Evolutionary conservation across 2,797 vertebrate species (phyloP).

Genomic region (Hirundo rustica): DNA sequence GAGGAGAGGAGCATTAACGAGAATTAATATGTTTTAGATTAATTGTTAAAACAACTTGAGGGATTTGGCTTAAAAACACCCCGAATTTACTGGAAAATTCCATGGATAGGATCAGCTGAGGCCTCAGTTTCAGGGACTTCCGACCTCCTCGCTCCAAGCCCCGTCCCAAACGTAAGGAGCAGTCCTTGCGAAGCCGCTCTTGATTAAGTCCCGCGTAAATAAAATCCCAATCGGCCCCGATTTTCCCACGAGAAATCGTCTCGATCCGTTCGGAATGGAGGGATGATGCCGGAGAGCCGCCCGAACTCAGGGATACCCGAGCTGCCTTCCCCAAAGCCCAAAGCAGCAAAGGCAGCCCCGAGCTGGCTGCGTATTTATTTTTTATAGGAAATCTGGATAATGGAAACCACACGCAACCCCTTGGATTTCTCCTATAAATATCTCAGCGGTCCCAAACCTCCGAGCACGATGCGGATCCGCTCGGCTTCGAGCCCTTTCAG

Average conservation of each 20-base stretch:
- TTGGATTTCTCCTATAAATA: constrained; percentile 56
- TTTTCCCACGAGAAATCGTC: no score
- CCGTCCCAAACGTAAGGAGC: background rate
- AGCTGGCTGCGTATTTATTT: background rate
- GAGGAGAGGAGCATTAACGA: background rate
- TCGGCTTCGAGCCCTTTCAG: constrained; percentile 4
- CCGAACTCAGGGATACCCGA: no score
- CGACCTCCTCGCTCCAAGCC: background rate
- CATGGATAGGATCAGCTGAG: background rate
- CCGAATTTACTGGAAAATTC: background rate
- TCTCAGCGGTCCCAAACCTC: constrained; percentile 33
- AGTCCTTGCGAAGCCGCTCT: background rate
- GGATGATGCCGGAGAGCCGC: accelerated
- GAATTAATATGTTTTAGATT: background rate
- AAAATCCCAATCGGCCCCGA: background rate
- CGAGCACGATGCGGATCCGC: background rate
- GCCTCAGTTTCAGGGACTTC: background rate
- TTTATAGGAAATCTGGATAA: constrained; percentile 31
- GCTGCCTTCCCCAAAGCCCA: background rate
- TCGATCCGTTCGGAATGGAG: accelerated
- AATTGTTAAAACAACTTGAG: background rate
- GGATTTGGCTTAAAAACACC: background rate
- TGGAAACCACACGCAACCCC: constrained; percentile 9
- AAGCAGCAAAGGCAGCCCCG: background rate
- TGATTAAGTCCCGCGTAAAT: background rate